Base-by-base conservation (phyloP, 2,888 invertebrate genomes). In the Dolichomitus sp. region DNA sequence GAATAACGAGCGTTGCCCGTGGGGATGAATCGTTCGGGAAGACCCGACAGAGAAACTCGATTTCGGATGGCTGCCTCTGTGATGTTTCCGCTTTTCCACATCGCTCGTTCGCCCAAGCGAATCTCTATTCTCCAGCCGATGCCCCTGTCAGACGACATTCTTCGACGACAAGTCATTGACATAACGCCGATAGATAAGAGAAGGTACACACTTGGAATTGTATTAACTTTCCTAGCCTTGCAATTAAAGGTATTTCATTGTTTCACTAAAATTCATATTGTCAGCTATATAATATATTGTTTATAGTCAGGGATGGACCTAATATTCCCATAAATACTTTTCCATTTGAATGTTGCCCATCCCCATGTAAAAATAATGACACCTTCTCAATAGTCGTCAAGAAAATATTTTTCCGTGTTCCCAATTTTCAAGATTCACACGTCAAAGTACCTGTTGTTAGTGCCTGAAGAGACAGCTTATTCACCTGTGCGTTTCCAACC, bases 1-100 rank as follows among this genome's bases (percentile, higher is more conserved):
- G 84, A 86, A 86, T 87, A 88, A 88, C 83, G 85, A 78, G 70
- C 69, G 79, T 70, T 33, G 37, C 48, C 23, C 40, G 40, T 30
- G 23, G 50, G 74, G 74, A 69, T 50, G 27, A 73, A 73, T 59
- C 11, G 66, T 11, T 23, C 69, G 61, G 84, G 19, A 68, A 52
- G 17, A 1, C 27, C 40, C 40, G 45, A 84, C 33, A 68, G 84
- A 84, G 84, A 73, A 77, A 85, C 76, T 80, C 80, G 76, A 79
- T 68, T 81, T 72, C 57, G 73, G 68, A 63, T 45, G 70, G 42
- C 69, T 76, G 81, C 69, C 59, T 37, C 63, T 54, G 33, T 57
- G 40, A 52, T 54, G 40, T 79, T 74, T 80, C 59, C 61, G 48
- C 59, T 74, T 80, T 73, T 63, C 30, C 48, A 23, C 45, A 19